Evolutionary conservation across 2,113 vertebrate species (phyloP).

Genomic region (Shinisaurus crocodilurus): DNA sequence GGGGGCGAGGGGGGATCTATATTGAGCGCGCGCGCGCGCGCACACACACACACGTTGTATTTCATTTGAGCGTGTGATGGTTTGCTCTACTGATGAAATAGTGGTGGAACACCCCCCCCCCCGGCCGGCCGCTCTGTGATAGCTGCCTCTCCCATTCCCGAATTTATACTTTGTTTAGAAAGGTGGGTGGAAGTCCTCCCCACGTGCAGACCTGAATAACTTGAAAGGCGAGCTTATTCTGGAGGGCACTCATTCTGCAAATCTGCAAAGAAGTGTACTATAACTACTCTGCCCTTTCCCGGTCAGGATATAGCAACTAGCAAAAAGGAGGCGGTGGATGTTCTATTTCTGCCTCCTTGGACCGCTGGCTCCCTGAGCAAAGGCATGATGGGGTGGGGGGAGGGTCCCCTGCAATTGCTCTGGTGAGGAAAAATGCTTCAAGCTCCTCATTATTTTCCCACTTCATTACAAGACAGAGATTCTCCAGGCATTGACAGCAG

Average conservation of each 20-base stretch:
- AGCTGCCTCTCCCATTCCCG: background rate
- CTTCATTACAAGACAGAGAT: constrained; percentile 21
- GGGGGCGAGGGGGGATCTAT: too few relatives aligned
- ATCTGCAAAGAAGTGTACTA: background rate
- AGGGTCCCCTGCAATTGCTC: constrained; percentile 18
- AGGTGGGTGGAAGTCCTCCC: background rate
- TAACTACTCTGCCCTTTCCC: background rate
- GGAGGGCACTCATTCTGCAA: background rate
- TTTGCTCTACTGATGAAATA: background rate
- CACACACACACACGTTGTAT: too few relatives aligned
- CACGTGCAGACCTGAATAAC: background rate
- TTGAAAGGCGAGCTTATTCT: background rate
- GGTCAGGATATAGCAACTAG: background rate
- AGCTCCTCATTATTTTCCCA: constrained; percentile 26
- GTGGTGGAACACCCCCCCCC: background rate
- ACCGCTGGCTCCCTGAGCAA: background rate
- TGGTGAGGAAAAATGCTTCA: constrained; percentile 21
- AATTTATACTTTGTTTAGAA: background rate
- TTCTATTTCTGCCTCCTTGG: background rate
- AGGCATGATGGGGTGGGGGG: background rate
- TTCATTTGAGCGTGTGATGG: background rate
- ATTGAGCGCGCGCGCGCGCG: too few relatives aligned
- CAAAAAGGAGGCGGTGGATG: background rate
- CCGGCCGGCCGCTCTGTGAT: background rate
- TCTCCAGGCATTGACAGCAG: constrained; percentile 18